Evolutionary conservation across 1,140 invertebrate genomes (phyloP), one percentile per base, ranked within the genome.

Genomic region (Drosophila kikkawai): DNA sequence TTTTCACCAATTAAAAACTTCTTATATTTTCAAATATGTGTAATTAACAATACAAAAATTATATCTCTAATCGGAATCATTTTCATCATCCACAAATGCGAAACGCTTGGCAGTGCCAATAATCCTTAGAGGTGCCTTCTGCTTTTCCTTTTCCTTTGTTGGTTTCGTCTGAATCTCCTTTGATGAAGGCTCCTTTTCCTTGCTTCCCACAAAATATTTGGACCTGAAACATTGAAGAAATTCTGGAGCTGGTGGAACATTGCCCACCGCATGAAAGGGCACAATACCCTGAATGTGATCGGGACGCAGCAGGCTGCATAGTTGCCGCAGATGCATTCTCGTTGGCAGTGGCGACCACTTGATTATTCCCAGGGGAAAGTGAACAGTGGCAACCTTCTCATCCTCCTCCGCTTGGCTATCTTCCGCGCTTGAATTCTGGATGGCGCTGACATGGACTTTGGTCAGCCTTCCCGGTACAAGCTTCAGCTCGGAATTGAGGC

Each of bases 291-390:
- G 65, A 8, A 90, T 88, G 12, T 81, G 66, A 8, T 55, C 22
- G 0, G 84, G 84, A 9, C 78, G 66, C 6, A 88, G 15, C 8
- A 88, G 42, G n/a, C 85, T 90, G 55, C 80, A 88, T 0, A 88
- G 59, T 26, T 88, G 85, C 5, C 73, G 74, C 4, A 88, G 78
- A 64, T 90, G 80, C 15, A 88, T 68, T 0, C 78, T 78, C 22
- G 64, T 71, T 8, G 84, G 84, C 15, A 45, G 4, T 3, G 80
- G 80, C 2, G 85, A 64, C 84, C 84, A 88, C 7, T 71, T 50
- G 0, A 88, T 50, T 0, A 22, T 3, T 7, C 1, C 7, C 66
- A 22, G 6, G 26, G 57, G 26, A 26, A 75, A 11, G 9, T 5
- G 15, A 34, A 12, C 29, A 1, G 17, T 26, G 4, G 37, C 1